Evolutionary conservation across 2,888 invertebrate genomes (phyloP), one percentile per base, ranked within the genome.

Genomic region (Malacosoma neustria): DNA sequence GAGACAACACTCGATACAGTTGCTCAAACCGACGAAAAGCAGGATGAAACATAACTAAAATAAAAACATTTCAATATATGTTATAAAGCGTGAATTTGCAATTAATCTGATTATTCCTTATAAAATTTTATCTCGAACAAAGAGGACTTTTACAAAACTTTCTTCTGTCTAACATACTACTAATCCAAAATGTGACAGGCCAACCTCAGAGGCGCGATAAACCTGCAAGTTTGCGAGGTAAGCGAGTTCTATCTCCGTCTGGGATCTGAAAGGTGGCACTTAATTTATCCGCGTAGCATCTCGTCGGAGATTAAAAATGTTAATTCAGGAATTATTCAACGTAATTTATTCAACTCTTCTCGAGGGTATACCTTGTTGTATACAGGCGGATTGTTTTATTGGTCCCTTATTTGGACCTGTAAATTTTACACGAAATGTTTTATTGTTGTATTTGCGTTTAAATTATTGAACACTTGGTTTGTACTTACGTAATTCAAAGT

Each of bases 291-390:
- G 57, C 42, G 72, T 66, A 71, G 77, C 79, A 81, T 77, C 72
- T 71, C 72, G 69, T 53, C 59, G 60, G 57, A 80, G 82, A 82
- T 85, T 84, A 85, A 84, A 85, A 85, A 85, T 85, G 84, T 75
- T 82, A 84, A 82, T 81, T 74, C 70, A 55, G 71, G 70, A 82
- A 80, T 84, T 80, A 82, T 84, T 77, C 72, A 58, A 54, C 55
- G 73, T 66, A 80, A 81, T 82, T 79, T 81, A 81, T 84, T 72
- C 72, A 50, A 62, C 52, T 62, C 49, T 58, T 62, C 60, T 62
- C 58, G 57, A 62, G 61, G 60, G 56, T 22, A 61, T 66, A 74
- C 73, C 72, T 72, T 54, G 43, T 49, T 39, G 57, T 46, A 39
- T 63, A 72, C 62, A 66, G 71, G 55, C 11, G 59, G 70, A 33